Conservation (phyloP, 2,113 vertebrate species). For the Burhinus bistriatus region DNA sequence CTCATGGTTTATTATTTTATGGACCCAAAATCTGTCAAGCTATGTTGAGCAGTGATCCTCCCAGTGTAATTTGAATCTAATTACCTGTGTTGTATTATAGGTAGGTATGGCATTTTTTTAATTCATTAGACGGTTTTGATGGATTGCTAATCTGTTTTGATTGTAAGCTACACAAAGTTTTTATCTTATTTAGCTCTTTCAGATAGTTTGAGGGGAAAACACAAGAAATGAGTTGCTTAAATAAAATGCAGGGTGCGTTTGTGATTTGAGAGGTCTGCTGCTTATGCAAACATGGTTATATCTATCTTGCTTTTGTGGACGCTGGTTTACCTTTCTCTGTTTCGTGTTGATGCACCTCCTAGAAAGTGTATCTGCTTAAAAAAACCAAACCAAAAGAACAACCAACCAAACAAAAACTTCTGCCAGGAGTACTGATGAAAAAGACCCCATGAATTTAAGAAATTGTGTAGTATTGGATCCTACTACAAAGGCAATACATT, state of each 20-base stretch:
- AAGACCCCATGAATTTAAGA: background rate
- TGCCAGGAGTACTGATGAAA: background rate
- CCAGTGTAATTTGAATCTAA: background rate
- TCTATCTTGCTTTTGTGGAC: background rate
- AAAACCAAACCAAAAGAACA: background rate
- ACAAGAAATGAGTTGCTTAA: background rate
- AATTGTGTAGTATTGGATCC: background rate
- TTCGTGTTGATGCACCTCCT: background rate
- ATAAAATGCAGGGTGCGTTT: background rate
- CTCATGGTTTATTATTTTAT: background rate
- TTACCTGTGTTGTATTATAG: background rate
- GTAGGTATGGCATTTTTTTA: background rate
- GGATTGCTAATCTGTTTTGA: background rate
- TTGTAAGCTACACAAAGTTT: background rate
- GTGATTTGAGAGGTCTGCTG: background rate
- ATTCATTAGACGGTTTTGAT: background rate
- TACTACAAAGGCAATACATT: background rate
- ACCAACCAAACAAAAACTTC: background rate
- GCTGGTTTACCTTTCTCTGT: background rate
- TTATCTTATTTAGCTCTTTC: background rate
- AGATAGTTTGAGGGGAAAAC: background rate
- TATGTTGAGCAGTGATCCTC: background rate
- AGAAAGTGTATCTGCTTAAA: background rate
- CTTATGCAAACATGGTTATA: background rate
- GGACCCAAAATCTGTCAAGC: background rate